phyloP scores from a whole-genome alignment of 1,140 invertebrate species.

The Bathynomus jamesi region DNA sequence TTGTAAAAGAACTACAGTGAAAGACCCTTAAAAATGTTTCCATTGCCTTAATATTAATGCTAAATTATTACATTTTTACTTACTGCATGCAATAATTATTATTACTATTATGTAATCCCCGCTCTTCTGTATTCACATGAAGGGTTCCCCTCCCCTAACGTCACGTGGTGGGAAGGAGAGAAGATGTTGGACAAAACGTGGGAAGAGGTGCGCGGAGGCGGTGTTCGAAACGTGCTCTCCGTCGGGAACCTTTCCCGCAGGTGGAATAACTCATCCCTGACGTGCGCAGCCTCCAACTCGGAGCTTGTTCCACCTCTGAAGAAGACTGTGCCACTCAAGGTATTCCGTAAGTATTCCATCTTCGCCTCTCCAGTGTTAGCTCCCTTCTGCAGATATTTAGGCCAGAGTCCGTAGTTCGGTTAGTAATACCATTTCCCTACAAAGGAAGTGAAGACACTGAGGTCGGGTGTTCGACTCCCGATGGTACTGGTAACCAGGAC shows the following conservation, averaged over 20 bases:
- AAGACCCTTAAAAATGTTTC: no score
- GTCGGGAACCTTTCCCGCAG: conserved; percentile 33
- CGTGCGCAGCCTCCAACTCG: conserved; percentile 40
- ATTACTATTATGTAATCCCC: background rate
- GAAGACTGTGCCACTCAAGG: conserved; percentile 34
- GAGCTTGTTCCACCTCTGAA: conserved; percentile 37
- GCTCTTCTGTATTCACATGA: background rate
- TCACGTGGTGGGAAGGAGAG: conserved; percentile 1
- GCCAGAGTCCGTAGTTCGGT: no score
- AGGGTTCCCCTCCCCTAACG: background rate
- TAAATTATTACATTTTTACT: background rate
- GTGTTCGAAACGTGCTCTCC: conserved; percentile 37
- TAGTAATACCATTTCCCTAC: no score
- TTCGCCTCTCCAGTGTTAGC: no score
- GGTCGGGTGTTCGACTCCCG: no score
- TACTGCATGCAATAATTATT: background rate
- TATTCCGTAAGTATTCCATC: conserved; percentile 40
- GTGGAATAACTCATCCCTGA: conserved; percentile 36
- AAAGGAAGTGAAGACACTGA: no score
- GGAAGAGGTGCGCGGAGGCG: conserved; percentile 31
- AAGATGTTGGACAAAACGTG: conserved; percentile 34
- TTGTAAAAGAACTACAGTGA: no score
- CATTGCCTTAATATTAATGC: no score
- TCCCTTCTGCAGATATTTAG: no score
- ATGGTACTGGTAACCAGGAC: no score